These are phyloP conservation scores for Hemicordylus capensis DNA, from an alignment of 2,113 vertebrate genomes.

Conservation along the genomic window DNA sequence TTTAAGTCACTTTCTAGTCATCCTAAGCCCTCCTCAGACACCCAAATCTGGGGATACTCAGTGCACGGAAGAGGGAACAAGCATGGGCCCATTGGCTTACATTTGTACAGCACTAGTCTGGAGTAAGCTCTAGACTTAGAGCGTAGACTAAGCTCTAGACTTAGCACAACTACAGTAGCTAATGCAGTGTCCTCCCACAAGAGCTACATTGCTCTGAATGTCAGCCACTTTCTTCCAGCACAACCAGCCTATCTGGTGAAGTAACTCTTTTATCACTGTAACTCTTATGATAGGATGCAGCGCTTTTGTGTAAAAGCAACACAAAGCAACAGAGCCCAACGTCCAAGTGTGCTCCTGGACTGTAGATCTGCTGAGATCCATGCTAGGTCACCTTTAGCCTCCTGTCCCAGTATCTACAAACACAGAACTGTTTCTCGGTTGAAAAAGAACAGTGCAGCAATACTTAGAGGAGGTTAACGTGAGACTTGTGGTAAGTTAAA, in stretches of 20 bases:
- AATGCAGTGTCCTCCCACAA: too few species aligned
- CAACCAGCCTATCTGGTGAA: not conserved
- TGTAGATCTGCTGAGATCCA: not conserved
- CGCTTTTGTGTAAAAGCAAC: not conserved
- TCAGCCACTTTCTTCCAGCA: not conserved
- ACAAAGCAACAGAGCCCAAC: not conserved
- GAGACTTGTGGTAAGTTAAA: constrained; percentile 13
- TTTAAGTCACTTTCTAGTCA: not conserved
- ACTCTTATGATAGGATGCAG: not conserved
- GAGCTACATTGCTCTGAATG: too few species aligned
- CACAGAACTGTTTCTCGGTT: not conserved
- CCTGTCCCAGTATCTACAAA: rapidly evolving
- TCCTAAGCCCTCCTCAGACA: not conserved
- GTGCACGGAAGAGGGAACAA: not conserved
- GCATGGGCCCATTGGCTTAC: not conserved
- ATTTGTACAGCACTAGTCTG: too few species aligned
- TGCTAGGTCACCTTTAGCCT: not conserved
- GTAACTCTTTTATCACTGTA: too few species aligned
- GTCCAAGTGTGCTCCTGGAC: not conserved
- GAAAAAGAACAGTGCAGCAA: constrained; percentile 3
- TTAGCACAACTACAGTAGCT: too few species aligned
- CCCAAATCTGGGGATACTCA: not conserved
- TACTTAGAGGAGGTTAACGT: not conserved
- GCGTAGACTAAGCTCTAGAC: too few species aligned
- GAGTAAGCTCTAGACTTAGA: too few species aligned